Base-by-base conservation (phyloP, 53 echinoderm and acorn worm genomes). In the Arbacia lixula region DNA sequence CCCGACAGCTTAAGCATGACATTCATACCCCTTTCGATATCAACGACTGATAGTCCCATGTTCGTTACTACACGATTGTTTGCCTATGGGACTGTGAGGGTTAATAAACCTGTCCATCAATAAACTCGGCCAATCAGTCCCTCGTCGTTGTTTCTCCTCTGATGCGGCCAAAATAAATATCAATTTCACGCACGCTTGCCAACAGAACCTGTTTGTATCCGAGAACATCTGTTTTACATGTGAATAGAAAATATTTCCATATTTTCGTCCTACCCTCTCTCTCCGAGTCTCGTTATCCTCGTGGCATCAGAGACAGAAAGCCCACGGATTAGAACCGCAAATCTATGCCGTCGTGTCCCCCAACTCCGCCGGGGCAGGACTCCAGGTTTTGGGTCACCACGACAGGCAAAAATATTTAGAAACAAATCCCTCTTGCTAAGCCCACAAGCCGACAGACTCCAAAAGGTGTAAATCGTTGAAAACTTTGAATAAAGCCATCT, bases 381-480 rank as follows among this genome's bases (percentile, higher is more conserved):
- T 58, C 30, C 34, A 37, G 77, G 77, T 57, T 58, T 38, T 24
- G 77, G 77, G 56, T 77, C 77, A 58, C 36, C 55, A 20, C 22
- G 43, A 54, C 77, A 56, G 25, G 38, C 54, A 55, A 36, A 77
- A 74, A 77, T 58, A 77, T 77, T 77, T 56, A 5, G 77, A 40
- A 24, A 56, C 43, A 77, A 77, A 77, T 77, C 77, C 77, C 54
- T 12, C n/a, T 19, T 56, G 77, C 77, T 77, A 37, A 77, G 60
- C 34, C 34, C 26, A 16, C 33, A 43, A 51, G 74, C 31, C 74
- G 57, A 34, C 36, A 57, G 58, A 21, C 56, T 57, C 25, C 58
- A 32, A 74, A 58, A 77, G 77, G 77, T 77, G 77, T 77, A 77
- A 77, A 77, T 77, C 77, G 77, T 77, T 77, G 60, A 60, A 58